Conservation (phyloP, 2,888 invertebrate genomes). For the Phaedon cochleariae region DNA sequence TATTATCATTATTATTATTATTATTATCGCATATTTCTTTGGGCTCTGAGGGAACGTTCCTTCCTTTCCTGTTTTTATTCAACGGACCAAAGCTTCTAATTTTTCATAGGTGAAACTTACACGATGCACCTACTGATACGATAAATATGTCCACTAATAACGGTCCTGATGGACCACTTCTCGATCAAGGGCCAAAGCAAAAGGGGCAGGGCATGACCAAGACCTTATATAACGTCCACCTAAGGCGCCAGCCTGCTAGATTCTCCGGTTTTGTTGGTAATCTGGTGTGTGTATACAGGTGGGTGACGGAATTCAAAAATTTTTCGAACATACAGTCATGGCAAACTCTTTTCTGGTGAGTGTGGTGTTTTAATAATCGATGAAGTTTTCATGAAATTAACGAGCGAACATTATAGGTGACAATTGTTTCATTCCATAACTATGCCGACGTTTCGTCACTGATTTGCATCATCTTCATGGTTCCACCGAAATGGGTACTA, state of each 20-base stretch:
- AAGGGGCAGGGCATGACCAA: slow-evolving; percentile 46
- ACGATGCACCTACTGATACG: neutral
- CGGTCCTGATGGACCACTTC: slow-evolving; percentile 28
- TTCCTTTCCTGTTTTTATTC: neutral
- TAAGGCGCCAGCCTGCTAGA: slow-evolving; percentile 44
- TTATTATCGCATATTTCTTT: too few relatives aligned
- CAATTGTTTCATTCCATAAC: too few relatives aligned
- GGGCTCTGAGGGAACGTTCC: neutral
- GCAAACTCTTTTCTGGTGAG: neutral
- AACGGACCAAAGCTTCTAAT: neutral
- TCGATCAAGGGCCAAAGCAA: slow-evolving; percentile 25
- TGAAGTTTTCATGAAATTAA: too few relatives aligned
- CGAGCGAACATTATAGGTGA: too few relatives aligned
- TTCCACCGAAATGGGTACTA: too few relatives aligned
- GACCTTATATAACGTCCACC: slow-evolving; percentile 48
- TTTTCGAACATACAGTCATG: neutral
- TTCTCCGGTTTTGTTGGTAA: slow-evolving; percentile 37
- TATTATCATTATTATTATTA: too few relatives aligned
- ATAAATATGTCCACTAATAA: slow-evolving; percentile 24
- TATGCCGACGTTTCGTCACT: too few relatives aligned
- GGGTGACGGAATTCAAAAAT: neutral
- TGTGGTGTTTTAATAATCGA: neutral
- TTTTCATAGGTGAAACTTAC: slow-evolving; percentile 1
- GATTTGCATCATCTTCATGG: too few relatives aligned
- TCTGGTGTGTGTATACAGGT: slow-evolving; percentile 36